Evolutionary conservation across 2,888 invertebrate species (phyloP).

Genomic region (Pachycephus smyrnensis): DNA sequence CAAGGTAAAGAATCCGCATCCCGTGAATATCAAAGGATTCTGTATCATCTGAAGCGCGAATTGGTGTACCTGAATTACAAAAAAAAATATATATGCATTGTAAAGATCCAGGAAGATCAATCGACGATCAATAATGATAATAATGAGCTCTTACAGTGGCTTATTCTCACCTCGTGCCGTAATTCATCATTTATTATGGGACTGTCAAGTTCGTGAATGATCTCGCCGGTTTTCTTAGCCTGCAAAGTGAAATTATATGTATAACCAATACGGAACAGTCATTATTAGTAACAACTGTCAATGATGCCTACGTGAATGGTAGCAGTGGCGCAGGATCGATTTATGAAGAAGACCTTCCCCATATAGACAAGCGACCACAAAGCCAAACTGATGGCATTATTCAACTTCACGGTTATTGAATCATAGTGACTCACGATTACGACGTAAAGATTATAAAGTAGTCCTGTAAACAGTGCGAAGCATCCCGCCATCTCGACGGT

Average conservation of each 20-base stretch:
- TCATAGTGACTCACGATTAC: too few species aligned
- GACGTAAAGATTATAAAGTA: constrained; percentile 7
- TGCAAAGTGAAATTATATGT: constrained; percentile 16
- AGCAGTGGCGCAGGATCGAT: constrained; percentile 14
- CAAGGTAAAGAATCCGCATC: constrained; percentile 30
- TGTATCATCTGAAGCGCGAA: constrained; percentile 32
- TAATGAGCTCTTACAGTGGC: background rate
- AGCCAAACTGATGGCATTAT: background rate
- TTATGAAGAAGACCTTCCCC: constrained; percentile 10
- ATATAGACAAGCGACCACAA: background rate
- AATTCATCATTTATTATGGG: constrained; percentile 27
- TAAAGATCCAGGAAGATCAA: background rate
- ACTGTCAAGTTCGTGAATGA: constrained; percentile 51
- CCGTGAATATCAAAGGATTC: constrained; percentile 28
- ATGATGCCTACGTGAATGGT: constrained; percentile 20
- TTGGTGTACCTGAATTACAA: constrained; percentile 22
- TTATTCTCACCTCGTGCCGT: constrained; percentile 5
- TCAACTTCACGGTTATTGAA: background rate
- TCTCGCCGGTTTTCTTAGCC: constrained; percentile 45
- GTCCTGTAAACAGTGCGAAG: constrained; percentile 21
- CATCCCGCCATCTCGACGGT: constrained; percentile 19
- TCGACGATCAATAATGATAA: background rate
- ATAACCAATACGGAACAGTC: background rate
- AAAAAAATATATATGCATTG: background rate
- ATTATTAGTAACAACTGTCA: background rate